phyloP scores from a whole-genome alignment of 2,888 invertebrate species.

The Trichogramma evanescens region DNA sequence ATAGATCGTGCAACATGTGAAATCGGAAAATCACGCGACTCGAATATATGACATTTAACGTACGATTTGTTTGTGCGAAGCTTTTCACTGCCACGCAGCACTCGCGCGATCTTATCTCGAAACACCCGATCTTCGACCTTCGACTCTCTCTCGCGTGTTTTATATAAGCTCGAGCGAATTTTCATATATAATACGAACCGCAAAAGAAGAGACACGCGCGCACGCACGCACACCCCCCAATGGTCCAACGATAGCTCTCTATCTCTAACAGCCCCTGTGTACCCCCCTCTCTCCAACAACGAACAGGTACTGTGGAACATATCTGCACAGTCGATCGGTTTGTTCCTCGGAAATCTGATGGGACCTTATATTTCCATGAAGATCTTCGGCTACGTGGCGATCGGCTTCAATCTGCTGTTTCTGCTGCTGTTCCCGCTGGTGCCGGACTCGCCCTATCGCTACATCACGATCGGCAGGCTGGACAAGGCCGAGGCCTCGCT shows the following conservation, averaged over 20 bases:
- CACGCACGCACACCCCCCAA: background rate
- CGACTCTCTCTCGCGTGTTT: background rate
- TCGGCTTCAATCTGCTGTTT: constrained; percentile 35
- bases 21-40: no score
- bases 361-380: constrained; percentile 42
- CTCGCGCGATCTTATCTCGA: background rate
- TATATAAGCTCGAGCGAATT: background rate
- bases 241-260: background rate
- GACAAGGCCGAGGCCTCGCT: constrained; percentile 39
- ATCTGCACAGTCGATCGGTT: constrained; percentile 35
- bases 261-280: constrained; percentile 6
- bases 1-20: background rate
- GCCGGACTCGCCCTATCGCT: constrained; percentile 44
- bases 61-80: no score
- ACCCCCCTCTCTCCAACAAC: background rate
- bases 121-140: constrained; percentile 9
- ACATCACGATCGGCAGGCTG: constrained; percentile 32
- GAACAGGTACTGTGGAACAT: constrained; percentile 39
- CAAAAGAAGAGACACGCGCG: background rate
- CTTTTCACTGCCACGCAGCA: background rate
- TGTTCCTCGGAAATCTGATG: constrained; percentile 40
- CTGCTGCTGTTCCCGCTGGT: constrained; percentile 35
- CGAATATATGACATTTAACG: no score
- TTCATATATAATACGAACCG: background rate
- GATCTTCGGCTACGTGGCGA: constrained; percentile 35